Percentiles rank a stretch among this genome's conserved stretches.
Evolutionary conservation across 2,113 vertebrate species (phyloP).

Genomic region (Calidris pugnax): DNA sequence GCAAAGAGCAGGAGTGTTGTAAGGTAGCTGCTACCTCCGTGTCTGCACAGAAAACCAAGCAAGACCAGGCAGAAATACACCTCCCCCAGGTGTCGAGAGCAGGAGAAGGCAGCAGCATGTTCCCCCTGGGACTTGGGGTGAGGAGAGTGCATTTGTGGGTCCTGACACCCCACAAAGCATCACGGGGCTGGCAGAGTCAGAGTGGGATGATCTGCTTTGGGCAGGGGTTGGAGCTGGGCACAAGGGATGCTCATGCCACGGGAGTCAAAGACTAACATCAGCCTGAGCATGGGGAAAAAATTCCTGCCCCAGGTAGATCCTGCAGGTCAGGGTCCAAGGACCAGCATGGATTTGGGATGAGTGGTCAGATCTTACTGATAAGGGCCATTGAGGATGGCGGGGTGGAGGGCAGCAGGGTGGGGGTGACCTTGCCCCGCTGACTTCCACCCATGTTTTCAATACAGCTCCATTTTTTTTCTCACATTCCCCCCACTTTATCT

Average conservation of each 20-base stretch:
- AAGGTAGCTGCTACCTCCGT: neutral
- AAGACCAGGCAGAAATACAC: neutral
- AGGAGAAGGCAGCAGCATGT: neutral
- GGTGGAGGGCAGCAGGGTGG: fast-evolving
- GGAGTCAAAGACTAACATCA: neutral
- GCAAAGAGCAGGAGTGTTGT: constrained; percentile 10
- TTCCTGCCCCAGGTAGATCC: neutral
- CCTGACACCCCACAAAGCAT: neutral
- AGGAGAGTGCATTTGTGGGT: neutral
- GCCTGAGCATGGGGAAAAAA: neutral
- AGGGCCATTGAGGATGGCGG: fast-evolving
- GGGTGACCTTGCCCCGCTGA: neutral
- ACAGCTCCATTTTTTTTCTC: neutral
- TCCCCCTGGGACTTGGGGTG: neutral
- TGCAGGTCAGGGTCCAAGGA: neutral
- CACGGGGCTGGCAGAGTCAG: neutral
- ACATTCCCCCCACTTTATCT: neutral
- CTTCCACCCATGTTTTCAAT: neutral
- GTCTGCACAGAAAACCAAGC: neutral
- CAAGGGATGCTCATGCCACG: fast-evolving
- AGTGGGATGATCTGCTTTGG: neutral
- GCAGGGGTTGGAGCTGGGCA: neutral
- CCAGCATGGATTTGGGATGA: neutral
- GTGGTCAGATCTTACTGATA: neutral
- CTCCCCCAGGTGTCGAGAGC: neutral